Evolutionary conservation across 2,888 invertebrate species (phyloP), one percentile per base, ranked within the genome.

Genomic region (Acrocera orbiculus): DNA sequence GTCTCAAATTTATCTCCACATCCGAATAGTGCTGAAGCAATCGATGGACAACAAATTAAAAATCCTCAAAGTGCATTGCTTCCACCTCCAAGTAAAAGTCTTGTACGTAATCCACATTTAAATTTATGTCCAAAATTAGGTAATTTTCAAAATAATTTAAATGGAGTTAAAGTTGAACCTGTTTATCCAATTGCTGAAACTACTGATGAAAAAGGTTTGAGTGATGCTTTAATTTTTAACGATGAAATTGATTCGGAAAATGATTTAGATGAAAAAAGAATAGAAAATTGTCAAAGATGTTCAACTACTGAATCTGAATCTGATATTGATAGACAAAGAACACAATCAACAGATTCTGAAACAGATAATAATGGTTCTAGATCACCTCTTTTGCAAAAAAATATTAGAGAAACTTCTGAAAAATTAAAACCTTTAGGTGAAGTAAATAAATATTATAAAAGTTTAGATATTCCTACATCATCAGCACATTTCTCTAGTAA

Each of bases 101-200:
- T 77, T 35, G 73, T 74, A 4, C 62, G 77, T 7, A 77, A 77
- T 40, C 75, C 75, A 25, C 76, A 76, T 51, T 58, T 76, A 17
- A 76, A 75, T 51, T 56, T 77, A 11, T 76, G 73, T 47, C 73
- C 73, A 2, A 70, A 69, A 37, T 45, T 48, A 44, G 48, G 48
- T 16, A 48, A 47, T 27, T 53, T 50, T 40, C 48, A 49, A 5
- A 28, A 24, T 25, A 30, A 26, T 22, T 26, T 30, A 22, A 27
- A 15, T 30, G 36, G 33, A 33, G 35, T 45, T 48, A 22, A 28
- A 4, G 38, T 34, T 2, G 79, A 80, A 56, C 77, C 78, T 37
- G 72, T 80, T 2, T 82, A 83, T 55, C 82, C 85, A 4, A 83
- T 85, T 45, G 82, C 79, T 2, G 85, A 85, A 59, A 81, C 81